Evolutionary conservation across 2,797 vertebrate genomes (phyloP), one percentile per base, ranked within the genome.

Genomic region (Podarcis siculus): DNA sequence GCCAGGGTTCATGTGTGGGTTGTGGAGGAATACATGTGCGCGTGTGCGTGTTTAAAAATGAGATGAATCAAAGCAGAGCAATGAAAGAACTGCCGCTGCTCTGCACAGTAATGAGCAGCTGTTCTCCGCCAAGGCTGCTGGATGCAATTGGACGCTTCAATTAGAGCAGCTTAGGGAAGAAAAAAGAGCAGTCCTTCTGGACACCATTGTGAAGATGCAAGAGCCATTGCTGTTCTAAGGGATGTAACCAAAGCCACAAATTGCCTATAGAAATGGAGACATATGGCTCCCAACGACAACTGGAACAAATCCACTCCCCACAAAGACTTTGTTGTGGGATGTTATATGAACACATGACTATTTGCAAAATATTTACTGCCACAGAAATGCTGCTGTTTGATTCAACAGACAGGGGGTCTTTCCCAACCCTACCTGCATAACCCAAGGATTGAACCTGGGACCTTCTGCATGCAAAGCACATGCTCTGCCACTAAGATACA

Each of bases 31-130:
- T 71, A 27, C 4, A 77, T 92, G 32, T 30, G 87, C 89, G 49
- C 12, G 45, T 49, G 45, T 49, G 45, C 10, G 3, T 67, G 37
- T 72, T 87, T 89, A 83, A 88, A 93, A 90, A 64, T 67, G 78
- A 86, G 88, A 92, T 89, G 91, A 90, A 86, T 92, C 77, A 90
- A 92, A 90, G 55, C 4, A 91, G 80, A 89, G 4, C 39, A 88
- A 71, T 86, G 80, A 93, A 94, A 92, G 55, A 84, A 77, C 64
- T 91, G 10, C 32, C 83, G 42, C 66, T 87, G n/a, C 32, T 91
- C 49, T 90, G 86, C 79, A 89, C 80, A 17, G 39, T 87, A 90
- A 94, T 89, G 89, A 95, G 73, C 75, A 89, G 61, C 87, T 90
- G 58, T 58, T 91, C 55, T 93, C 2, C 92, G 39, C 78, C 55